phyloP scores from a whole-genome alignment of 2,113 vertebrate species.

The Carollia perspicillata region DNA sequence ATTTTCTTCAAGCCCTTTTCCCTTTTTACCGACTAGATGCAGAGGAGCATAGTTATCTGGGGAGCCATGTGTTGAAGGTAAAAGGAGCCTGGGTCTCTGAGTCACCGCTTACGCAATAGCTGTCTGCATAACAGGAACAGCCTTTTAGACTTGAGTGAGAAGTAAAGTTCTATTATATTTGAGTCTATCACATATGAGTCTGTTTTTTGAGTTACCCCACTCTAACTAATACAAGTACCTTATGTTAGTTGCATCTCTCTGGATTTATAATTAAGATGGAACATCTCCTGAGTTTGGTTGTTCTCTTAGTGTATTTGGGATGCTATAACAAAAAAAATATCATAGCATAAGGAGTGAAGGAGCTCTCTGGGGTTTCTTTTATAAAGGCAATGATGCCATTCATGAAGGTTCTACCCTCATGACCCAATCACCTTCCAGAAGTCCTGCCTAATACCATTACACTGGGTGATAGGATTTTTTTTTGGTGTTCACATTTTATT shows the following conservation, averaged over 20 bases:
- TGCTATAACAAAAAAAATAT: neutral
- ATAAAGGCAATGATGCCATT: neutral
- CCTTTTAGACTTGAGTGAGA: neutral
- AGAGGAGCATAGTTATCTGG: neutral
- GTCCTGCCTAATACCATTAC: neutral
- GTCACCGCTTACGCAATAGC: neutral
- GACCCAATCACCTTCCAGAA: neutral
- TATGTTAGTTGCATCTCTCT: neutral
- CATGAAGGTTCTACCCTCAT: neutral
- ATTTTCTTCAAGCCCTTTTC: neutral
- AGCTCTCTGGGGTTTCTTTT: neutral
- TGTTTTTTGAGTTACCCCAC: neutral
- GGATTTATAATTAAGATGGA: conserved; percentile 31
- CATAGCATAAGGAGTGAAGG: neutral
- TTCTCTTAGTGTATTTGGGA: neutral
- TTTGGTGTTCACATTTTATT: no score
- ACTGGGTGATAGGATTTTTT: neutral
- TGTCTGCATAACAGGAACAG: neutral
- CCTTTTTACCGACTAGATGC: neutral
- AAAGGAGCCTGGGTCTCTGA: neutral
- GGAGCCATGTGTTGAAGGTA: neutral
- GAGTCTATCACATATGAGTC: neutral
- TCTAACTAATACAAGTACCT: neutral
- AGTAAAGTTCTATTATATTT: neutral
- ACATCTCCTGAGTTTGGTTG: neutral